These are phyloP conservation scores for Poeciliopsis retropinna DNA, from an alignment of 2,113 vertebrate species.

Conservation along the genomic window DNA sequence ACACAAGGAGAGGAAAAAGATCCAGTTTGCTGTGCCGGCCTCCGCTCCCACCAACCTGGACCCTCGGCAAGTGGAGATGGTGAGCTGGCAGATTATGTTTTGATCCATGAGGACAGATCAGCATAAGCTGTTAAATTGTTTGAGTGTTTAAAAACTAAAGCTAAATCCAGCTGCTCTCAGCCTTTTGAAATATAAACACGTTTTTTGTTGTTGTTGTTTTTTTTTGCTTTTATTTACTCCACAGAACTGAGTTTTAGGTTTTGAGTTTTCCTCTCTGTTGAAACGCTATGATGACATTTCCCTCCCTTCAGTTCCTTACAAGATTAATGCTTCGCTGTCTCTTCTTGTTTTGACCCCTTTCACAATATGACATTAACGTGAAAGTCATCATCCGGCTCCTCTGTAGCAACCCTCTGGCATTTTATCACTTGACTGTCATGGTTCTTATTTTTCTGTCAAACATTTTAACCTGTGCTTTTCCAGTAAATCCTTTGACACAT, in stretches of 20 bases:
- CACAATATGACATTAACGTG: slow-evolving; percentile 25
- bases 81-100: slow-evolving; percentile 69
- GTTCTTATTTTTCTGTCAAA: neutral
- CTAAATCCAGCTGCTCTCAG: neutral
- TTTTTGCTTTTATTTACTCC: too few species aligned
- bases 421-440: neutral
- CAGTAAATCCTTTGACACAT: neutral
- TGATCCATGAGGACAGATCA: slow-evolving; percentile 7
- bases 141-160: neutral
- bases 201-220: neutral
- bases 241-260: neutral
- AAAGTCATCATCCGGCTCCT: slow-evolving; percentile 23
- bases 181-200: neutral
- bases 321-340: slow-evolving; percentile 22
- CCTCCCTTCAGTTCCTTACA: slow-evolving; percentile 44
- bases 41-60: slow-evolving; percentile 89
- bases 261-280: slow-evolving; percentile 11
- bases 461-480: slow-evolving; percentile 8
- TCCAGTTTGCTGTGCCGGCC: slow-evolving; percentile 90
- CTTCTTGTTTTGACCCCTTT: slow-evolving; percentile 31
- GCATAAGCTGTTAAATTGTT: neutral
- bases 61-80: slow-evolving; percentile 95
- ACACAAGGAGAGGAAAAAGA: slow-evolving; percentile 92
- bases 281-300: slow-evolving; percentile 60
- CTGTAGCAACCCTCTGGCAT: slow-evolving; percentile 24